Conservation (phyloP, 2,113 vertebrate genomes). For the Perognathus longimembris region DNA sequence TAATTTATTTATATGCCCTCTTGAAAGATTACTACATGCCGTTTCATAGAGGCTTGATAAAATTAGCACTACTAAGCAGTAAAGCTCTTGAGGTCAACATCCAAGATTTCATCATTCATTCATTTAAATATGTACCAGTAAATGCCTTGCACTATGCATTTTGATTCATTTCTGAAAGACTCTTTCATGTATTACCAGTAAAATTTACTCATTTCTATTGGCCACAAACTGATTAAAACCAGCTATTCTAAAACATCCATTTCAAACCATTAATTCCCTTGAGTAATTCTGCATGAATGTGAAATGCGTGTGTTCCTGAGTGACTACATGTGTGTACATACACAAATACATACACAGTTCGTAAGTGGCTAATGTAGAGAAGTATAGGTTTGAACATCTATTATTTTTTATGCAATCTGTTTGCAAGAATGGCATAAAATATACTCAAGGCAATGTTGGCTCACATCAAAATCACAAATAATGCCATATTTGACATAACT, state of each 20-base stretch:
- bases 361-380: background rate
- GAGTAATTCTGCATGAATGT: background rate
- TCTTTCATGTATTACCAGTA: background rate
- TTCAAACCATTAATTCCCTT: background rate
- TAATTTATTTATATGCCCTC: background rate
- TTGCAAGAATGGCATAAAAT: slow-evolving; percentile 23
- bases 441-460: background rate
- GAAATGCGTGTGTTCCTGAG: too few relatives aligned
- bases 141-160: background rate
- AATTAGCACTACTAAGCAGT: background rate
- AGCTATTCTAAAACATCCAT: background rate
- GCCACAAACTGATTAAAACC: background rate
- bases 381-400: background rate
- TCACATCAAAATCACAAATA: background rate
- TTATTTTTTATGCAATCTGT: background rate
- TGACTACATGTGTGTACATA: too few relatives aligned
- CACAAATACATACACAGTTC: background rate
- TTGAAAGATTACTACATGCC: background rate
- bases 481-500: background rate
- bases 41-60: background rate
- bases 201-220: background rate
- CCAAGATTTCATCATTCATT: slow-evolving; percentile 6
- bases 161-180: background rate
- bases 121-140: slow-evolving; percentile 17
- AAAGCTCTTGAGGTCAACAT: background rate